These are phyloP conservation scores for Nothocercus julius DNA, from an alignment of 2,113 vertebrate species.

Conservation along the genomic window DNA sequence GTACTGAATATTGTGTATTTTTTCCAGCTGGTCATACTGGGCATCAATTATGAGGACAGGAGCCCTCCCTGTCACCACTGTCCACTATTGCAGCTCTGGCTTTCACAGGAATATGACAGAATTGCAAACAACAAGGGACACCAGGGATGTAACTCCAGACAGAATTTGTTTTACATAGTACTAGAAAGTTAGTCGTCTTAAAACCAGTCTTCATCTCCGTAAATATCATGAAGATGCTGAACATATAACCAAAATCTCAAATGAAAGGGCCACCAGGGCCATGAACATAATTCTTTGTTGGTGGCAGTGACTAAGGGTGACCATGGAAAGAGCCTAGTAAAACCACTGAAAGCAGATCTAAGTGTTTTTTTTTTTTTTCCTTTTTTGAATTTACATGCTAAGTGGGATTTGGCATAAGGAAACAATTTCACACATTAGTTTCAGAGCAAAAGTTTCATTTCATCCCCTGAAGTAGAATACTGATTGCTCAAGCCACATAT, in stretches of 20 bases:
- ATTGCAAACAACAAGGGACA: neutral
- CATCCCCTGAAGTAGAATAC: neutral
- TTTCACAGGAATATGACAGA: neutral
- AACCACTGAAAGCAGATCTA: neutral
- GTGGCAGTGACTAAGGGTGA: neutral
- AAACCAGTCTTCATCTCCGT: neutral
- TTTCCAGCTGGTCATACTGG: constrained; percentile 41
- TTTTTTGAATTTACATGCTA: neutral
- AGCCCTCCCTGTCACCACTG: neutral
- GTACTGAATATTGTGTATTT: constrained; percentile 3
- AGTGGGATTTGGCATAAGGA: neutral
- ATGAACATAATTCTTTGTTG: neutral
- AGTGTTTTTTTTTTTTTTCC: neutral
- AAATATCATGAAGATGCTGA: neutral
- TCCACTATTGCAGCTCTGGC: neutral
- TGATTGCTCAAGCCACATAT: neutral
- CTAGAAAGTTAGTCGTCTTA: neutral
- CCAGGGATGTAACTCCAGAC: neutral
- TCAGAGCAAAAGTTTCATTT: constrained; percentile 37
- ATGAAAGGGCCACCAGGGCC: neutral
- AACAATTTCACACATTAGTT: constrained; percentile 5
- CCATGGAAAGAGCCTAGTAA: neutral
- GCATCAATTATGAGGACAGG: neutral
- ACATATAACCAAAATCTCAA: neutral
- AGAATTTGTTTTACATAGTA: neutral